Evolutionary conservation across 2,888 invertebrate genomes (phyloP).

Genomic region (Leptinotarsa juncta): DNA sequence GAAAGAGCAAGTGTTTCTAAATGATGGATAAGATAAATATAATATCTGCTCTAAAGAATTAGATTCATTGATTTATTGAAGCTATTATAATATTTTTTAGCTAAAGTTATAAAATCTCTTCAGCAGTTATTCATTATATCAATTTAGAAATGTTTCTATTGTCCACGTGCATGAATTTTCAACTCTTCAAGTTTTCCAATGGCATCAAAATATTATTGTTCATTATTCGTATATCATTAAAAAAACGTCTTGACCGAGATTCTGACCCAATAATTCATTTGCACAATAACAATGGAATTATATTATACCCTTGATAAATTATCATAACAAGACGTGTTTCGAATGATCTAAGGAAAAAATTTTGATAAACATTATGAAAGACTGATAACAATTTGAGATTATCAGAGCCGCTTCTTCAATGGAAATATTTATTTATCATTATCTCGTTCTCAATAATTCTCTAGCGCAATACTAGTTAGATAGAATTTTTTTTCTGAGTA

Average conservation of each 20-base stretch:
- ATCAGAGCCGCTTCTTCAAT: no score
- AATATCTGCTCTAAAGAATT: no score
- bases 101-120: no score
- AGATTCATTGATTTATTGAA: no score
- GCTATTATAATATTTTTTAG: no score
- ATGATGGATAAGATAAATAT: no score
- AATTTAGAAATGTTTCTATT: no score
- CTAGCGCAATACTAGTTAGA: no score
- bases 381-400: neutral
- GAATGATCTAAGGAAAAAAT: neutral
- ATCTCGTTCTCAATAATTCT: no score
- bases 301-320: neutral
- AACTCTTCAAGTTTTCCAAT: neutral
- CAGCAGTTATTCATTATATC: neutral
- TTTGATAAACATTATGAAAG: neutral
- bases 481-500: no score
- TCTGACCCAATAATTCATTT: neutral
- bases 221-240: neutral
- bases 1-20: no score
- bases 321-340: neutral
- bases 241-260: neutral
- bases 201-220: neutral
- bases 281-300: neutral
- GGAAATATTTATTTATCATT: no score
- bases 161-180: neutral